These are phyloP conservation scores for Scaptomyza caliginosa DNA, from an alignment of 2,888 invertebrate species.

Conservation along the genomic window DNA sequence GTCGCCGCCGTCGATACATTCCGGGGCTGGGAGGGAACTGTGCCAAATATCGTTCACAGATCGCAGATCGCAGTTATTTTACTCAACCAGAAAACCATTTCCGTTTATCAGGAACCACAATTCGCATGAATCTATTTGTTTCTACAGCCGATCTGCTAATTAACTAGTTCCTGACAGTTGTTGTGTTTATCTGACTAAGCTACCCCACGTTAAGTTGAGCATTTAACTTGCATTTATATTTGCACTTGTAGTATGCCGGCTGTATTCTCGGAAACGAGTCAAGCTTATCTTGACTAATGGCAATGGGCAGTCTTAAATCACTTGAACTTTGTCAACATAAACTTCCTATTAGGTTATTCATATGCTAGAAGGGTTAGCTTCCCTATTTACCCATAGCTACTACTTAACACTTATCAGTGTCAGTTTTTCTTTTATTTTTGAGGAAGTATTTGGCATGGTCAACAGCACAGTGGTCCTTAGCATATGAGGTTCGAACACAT, in stretches of 20 bases:
- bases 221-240: slow-evolving; percentile 3
- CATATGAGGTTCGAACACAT: background rate
- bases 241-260: slow-evolving; percentile 8
- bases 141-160: slow-evolving; percentile 12
- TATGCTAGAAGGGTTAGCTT: slow-evolving; percentile 50
- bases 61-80: slow-evolving; percentile 12
- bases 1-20: slow-evolving; percentile 26
- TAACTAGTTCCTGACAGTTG: slow-evolving; percentile 42
- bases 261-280: slow-evolving; percentile 38
- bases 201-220: slow-evolving; percentile 1
- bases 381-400: slow-evolving; percentile 42
- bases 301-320: slow-evolving; percentile 19
- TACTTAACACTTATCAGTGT: slow-evolving; percentile 25
- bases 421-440: slow-evolving; percentile 27
- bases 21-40: slow-evolving; percentile 37
- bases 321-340: slow-evolving; percentile 52
- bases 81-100: slow-evolving; percentile 61
- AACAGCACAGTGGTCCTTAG: background rate
- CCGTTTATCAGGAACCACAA: slow-evolving; percentile 59
- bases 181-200: slow-evolving; percentile 52
- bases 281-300: slow-evolving; percentile 24
- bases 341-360: slow-evolving; percentile 42
- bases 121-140: slow-evolving; percentile 47
- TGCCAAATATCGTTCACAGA: background rate
- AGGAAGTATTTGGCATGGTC: slow-evolving; percentile 38